Conservation (phyloP, 2,797 vertebrate species). For the Xiphorhynchus erythropygius region DNA sequence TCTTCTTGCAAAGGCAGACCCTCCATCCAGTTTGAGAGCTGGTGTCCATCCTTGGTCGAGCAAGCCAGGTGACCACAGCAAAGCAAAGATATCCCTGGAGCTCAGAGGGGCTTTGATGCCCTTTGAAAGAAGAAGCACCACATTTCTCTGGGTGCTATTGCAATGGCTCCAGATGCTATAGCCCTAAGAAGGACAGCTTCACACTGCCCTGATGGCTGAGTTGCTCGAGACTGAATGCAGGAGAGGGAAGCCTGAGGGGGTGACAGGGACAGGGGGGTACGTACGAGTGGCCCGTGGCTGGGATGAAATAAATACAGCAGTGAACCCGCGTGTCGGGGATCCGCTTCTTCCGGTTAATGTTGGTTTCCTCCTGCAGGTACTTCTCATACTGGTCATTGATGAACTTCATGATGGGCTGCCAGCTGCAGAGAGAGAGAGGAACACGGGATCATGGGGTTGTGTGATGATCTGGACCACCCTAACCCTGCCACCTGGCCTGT, state of each 20-base stretch:
- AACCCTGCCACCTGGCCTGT: neutral
- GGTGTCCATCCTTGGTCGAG: rapidly evolving
- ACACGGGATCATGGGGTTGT: rapidly evolving
- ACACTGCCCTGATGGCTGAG: rapidly evolving
- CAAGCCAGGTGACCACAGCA: neutral
- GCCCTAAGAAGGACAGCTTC: neutral
- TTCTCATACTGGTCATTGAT: slow-evolving; percentile 97
- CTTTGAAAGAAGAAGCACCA: rapidly evolving
- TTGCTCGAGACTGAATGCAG: rapidly evolving
- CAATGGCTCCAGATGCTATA: neutral
- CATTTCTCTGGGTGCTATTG: neutral
- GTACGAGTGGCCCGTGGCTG: slow-evolving; percentile 96
- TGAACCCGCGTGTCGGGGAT: slow-evolving; percentile 95
- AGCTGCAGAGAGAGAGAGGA: slow-evolving; percentile 74
- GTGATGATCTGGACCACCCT: neutral
- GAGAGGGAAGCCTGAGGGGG: neutral
- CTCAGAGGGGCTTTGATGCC: neutral
- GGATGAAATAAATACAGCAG: slow-evolving; percentile 99
- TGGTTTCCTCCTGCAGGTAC: slow-evolving; percentile 95
- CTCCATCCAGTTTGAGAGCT: neutral
- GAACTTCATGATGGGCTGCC: slow-evolving; percentile 99
- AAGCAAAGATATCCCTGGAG: neutral
- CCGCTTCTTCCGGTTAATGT: slow-evolving; percentile 93
- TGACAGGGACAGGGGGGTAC: neutral
- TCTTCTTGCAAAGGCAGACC: neutral